phyloP scores from a whole-genome alignment of 2,797 vertebrate species.

The Gymnocypris eckloni region DNA sequence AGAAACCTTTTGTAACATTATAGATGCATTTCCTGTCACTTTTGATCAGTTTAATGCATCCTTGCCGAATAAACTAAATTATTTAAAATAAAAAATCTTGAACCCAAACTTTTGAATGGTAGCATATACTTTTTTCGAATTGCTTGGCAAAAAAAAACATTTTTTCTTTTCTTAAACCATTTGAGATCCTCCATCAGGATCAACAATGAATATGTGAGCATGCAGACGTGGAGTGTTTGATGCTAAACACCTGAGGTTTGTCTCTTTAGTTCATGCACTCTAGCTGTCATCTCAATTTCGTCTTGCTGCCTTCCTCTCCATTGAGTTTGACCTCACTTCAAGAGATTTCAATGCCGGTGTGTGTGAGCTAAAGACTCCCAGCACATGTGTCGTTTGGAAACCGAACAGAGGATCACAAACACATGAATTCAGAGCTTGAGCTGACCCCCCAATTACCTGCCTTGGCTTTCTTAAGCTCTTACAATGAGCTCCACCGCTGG shows the following conservation, averaged over 20 bases:
- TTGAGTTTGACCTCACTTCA: conserved; percentile 46
- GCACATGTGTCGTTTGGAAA: conserved; percentile 30
- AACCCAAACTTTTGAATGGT: background rate
- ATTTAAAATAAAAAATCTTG: background rate
- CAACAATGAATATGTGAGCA: conserved; percentile 26
- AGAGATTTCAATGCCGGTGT: conserved; percentile 20
- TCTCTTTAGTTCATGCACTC: conserved; percentile 28
- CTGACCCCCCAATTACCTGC: conserved; percentile 48
- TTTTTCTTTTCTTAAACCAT: background rate
- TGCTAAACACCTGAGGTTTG: conserved; percentile 24
- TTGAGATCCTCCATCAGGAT: background rate
- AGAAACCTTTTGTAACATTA: background rate
- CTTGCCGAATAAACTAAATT: background rate
- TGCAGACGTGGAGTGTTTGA: conserved; percentile 9
- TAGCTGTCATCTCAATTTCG: conserved; percentile 39
- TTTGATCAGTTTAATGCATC: conserved; percentile 4
- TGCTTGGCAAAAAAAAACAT: background rate
- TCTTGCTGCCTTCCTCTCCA: conserved; percentile 10
- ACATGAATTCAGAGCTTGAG: conserved; percentile 9
- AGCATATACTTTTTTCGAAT: too few relatives aligned
- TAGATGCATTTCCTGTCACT: background rate
- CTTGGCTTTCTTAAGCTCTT: conserved; percentile 39
- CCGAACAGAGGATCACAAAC: conserved; percentile 6
- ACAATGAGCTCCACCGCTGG: conserved; percentile 42
- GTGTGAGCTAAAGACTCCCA: conserved; percentile 26